Base-by-base conservation (phyloP, 2,113 vertebrate genomes). In the Shinisaurus crocodilurus region DNA sequence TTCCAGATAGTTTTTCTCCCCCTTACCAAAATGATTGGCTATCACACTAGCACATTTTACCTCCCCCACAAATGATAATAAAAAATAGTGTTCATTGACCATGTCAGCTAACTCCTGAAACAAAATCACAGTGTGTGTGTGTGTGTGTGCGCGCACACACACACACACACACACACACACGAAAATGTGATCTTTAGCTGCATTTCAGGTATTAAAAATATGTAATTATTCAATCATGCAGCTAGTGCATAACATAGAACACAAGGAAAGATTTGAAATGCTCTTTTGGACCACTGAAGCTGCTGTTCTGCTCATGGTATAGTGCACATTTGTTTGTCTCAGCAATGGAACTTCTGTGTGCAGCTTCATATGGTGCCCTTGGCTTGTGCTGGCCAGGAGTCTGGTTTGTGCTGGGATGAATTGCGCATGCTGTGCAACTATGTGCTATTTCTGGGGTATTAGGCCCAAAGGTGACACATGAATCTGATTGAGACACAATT, bases 311-410 rank as follows among this genome's bases (percentile, higher is more conserved):
- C 20, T 67, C 12, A 8, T 77, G 57, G 37, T 48, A 32, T 65
- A 65, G 65, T 45, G 9, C 23, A 80, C 63, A 48, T 93, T 92
- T 74, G 72, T 48, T 75, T 86, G 32, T 89, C 77, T 40, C 27
- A 67, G n/a, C 27, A 29, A 34, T 0, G 1, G 84, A 93, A 85
- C 29, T 8, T 5, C 0, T 32, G 0, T 2, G 0, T 76, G 86
- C 57, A 65, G 1, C 40, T 88, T 79, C 34, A 40, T 70, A 54
- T 10, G 34, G 9, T 82, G 65, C 34, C 6, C 50, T 5, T n/a
- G 7, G 48, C n/a, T 40, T 32, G 12, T 75, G 37, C 7, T 75
- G 54, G 70, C 50, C 32, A 63, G 27, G 3, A 40, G 2, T 10
- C 0, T 1, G 27, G 50, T 74, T 63, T 60, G 16, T 20, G 3